These are phyloP conservation scores for Ostrea edulis DNA, from an alignment of 1,140 invertebrate species.

Conservation along the genomic window DNA sequence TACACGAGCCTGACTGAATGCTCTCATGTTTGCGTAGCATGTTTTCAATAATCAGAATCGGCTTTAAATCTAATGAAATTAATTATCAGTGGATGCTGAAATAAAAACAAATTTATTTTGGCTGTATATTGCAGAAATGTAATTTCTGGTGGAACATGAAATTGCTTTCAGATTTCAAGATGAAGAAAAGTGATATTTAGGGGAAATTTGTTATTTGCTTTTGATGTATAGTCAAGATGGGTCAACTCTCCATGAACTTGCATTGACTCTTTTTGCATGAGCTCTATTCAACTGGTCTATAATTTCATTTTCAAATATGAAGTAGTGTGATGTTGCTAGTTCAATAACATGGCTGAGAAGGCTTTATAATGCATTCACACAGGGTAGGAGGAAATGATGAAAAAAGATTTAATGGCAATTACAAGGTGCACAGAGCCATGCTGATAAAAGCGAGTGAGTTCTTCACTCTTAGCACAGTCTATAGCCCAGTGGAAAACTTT, in stretches of 20 bases:
- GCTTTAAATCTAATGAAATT: constrained; percentile 34
- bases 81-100: constrained; percentile 19
- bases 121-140: constrained; percentile 6
- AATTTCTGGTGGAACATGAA: constrained; percentile 32
- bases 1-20: background rate
- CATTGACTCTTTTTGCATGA: background rate
- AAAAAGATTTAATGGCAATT: background rate
- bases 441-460: constrained; percentile 18
- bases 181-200: background rate
- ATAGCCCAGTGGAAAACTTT: background rate
- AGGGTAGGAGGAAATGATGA: constrained; percentile 26
- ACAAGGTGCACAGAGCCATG: constrained; percentile 16
- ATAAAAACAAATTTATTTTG: constrained; percentile 5
- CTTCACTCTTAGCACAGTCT: background rate
- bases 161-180: constrained; percentile 23
- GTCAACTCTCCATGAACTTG: background rate
- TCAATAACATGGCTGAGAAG: constrained; percentile 6
- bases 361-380: constrained; percentile 7
- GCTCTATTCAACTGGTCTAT: background rate
- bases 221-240: background rate
- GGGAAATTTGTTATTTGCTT: background rate
- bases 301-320: background rate
- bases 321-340: constrained; percentile 1
- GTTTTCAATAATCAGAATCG: background rate
- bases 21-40: constrained; percentile 13